These are phyloP conservation scores for Nycticorax nycticorax DNA, from an alignment of 2,113 vertebrate genomes.

Conservation along the genomic window DNA sequence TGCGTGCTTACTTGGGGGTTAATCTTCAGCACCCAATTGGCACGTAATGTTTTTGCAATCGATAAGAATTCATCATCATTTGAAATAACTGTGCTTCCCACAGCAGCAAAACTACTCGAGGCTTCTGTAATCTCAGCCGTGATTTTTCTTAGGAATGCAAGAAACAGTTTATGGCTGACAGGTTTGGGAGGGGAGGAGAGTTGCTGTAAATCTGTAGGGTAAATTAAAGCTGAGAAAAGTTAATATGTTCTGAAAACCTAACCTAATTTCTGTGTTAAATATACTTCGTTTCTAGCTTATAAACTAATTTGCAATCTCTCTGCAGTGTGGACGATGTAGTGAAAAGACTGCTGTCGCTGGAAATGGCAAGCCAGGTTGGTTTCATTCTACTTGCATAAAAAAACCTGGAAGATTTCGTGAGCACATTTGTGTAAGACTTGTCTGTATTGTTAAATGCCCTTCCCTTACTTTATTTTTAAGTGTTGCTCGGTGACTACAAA, in stretches of 20 bases:
- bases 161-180: background rate
- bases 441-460: background rate
- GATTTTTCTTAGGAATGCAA: background rate
- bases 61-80: background rate
- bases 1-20: background rate
- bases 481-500: background rate
- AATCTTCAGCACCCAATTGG: background rate
- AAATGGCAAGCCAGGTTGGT: conserved; percentile 89
- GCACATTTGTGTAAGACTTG: background rate
- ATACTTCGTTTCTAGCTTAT: background rate
- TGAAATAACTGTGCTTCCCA: background rate
- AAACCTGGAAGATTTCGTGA: background rate
- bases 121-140: background rate
- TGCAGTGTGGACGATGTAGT: conserved; percentile 88
- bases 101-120: background rate
- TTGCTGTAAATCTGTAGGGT: background rate
- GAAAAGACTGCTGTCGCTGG: conserved; percentile 87
- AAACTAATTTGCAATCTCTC: background rate
- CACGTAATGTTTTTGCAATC: background rate
- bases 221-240: background rate
- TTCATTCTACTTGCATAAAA: background rate
- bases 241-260: background rate
- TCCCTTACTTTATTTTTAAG: background rate
- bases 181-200: background rate
- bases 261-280: background rate